phyloP scores from a whole-genome alignment of 2,888 invertebrate species.

The Encarsia formosa region DNA sequence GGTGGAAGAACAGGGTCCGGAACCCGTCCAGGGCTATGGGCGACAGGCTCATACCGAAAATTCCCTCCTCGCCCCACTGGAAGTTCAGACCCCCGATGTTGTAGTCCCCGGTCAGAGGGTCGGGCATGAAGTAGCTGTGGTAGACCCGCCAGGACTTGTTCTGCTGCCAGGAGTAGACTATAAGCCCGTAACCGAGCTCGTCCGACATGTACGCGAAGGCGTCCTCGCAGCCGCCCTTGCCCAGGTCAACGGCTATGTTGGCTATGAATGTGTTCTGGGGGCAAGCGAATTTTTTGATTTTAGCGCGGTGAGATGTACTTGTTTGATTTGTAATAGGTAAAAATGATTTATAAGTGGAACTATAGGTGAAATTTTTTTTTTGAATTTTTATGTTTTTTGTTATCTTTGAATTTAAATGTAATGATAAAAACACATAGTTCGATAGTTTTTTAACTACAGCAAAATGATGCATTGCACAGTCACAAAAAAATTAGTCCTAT shows the following conservation, averaged over 20 bases:
- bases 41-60: conserved; percentile 73
- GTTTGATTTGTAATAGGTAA: too few relatives aligned
- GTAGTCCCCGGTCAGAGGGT: conserved; percentile 74
- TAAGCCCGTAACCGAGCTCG: conserved; percentile 76
- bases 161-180: conserved; percentile 72
- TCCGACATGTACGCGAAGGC: conserved; percentile 77
- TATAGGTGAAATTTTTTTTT: too few relatives aligned
- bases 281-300: not conserved
- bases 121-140: conserved; percentile 77
- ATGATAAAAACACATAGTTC: too few relatives aligned
- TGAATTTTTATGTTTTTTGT: too few relatives aligned
- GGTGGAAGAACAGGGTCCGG: conserved; percentile 73
- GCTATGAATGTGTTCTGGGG: conserved; percentile 70
- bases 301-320: too few relatives aligned
- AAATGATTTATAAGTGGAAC: too few relatives aligned
- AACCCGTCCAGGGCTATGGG: conserved; percentile 65
- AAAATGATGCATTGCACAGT: too few relatives aligned
- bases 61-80: conserved; percentile 80
- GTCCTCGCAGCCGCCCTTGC: conserved; percentile 67
- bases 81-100: conserved; percentile 77
- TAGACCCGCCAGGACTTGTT: conserved; percentile 76
- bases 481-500: too few relatives aligned
- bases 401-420: too few relatives aligned
- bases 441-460: too few relatives aligned
- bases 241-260: conserved; percentile 79